Percentiles rank a stretch among this genome's conserved stretches.
phyloP scores from a whole-genome alignment of 2,888 invertebrate genomes.

The Callosobruchus maculatus region DNA sequence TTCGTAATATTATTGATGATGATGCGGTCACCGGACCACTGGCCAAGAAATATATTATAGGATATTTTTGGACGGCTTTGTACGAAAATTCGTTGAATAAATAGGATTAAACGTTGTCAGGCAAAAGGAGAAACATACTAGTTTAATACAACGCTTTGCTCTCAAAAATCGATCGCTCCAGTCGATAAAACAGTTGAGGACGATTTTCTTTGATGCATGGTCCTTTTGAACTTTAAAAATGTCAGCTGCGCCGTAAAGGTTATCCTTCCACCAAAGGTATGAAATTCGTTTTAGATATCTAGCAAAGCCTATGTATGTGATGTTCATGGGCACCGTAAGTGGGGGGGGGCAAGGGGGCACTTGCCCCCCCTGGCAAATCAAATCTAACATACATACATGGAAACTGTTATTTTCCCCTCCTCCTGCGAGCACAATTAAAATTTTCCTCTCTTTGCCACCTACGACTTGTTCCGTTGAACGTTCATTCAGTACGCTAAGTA shows the following conservation, averaged over 20 bases:
- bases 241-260: not conserved
- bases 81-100: not conserved
- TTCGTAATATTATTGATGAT: not conserved
- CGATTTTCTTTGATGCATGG: not conserved
- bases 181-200: not conserved
- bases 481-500: too few species aligned
- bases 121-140: not conserved
- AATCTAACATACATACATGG: too few species aligned
- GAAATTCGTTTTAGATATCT: not conserved
- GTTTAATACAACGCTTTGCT: not conserved
- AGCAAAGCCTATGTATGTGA: not conserved
- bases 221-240: not conserved
- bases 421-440: too few species aligned
- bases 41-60: not conserved
- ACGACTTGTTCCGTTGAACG: too few species aligned
- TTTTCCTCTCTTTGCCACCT: too few species aligned
- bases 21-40: not conserved
- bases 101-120: not conserved
- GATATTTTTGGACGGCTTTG: not conserved
- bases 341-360: too few species aligned
- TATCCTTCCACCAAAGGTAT: not conserved
- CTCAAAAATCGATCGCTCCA: not conserved
- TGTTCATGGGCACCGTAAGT: too few species aligned
- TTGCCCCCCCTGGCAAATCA: too few species aligned
- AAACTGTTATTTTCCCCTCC: too few species aligned